Evolutionary conservation across 2,113 vertebrate genomes (phyloP).

Genomic region (Tychaedon coryphoeus): DNA sequence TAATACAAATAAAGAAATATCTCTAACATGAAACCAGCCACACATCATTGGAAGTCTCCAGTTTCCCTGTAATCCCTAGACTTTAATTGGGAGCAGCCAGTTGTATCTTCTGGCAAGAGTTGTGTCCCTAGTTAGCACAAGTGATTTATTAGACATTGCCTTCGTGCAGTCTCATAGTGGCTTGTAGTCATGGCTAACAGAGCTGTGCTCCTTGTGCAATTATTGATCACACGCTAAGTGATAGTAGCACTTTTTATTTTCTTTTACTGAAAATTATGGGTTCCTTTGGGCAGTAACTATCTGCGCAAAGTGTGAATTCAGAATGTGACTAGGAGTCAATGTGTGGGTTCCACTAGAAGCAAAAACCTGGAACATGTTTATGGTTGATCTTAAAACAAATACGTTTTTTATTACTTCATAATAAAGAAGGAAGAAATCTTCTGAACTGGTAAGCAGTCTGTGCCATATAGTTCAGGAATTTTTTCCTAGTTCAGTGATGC

Average conservation of each 20-base stretch:
- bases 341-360: background rate
- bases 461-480: background rate
- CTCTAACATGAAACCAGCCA: background rate
- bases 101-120: background rate
- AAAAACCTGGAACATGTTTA: background rate
- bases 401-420: background rate
- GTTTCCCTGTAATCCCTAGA: background rate
- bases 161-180: background rate
- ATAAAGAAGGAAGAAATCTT: background rate
- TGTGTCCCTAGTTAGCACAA: conserved; percentile 68
- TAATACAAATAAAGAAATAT: background rate
- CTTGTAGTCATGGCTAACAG: background rate
- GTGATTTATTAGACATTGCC: conserved; percentile 65
- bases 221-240: background rate
- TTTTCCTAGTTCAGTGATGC: background rate
- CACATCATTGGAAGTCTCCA: background rate
- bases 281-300: background rate
- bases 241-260: background rate
- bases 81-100: background rate
- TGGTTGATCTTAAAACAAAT: background rate
- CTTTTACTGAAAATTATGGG: background rate
- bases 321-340: background rate
- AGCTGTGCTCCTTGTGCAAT: background rate
- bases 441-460: background rate
- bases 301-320: background rate